Evolutionary conservation across 1,140 invertebrate genomes (phyloP).

Genomic region (Aphidius gifuensis): DNA sequence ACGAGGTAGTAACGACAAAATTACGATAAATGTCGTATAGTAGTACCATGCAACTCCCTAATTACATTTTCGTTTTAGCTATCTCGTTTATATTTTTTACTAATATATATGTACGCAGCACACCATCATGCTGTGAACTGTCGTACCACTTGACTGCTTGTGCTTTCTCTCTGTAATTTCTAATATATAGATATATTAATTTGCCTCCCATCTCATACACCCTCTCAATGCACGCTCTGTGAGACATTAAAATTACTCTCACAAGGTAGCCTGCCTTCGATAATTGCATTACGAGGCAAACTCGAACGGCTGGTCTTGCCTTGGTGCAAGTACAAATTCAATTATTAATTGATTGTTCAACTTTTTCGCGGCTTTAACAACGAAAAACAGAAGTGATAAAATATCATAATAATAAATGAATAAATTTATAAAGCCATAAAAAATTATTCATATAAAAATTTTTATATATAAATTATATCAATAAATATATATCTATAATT

Average conservation of each 20-base stretch:
- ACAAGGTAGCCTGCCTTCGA: slow-evolving; percentile 15
- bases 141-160: too few species aligned
- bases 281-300: slow-evolving; percentile 18
- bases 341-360: neutral
- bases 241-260: slow-evolving; percentile 21
- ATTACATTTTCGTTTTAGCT: neutral
- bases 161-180: too few species aligned
- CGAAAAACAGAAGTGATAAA: too few species aligned
- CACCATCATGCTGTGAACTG: too few species aligned
- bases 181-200: too few species aligned
- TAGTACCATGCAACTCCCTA: neutral
- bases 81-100: too few species aligned
- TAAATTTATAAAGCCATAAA: too few species aligned
- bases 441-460: too few species aligned
- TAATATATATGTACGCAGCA: too few species aligned
- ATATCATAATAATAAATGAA: too few species aligned
- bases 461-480: too few species aligned
- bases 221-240: slow-evolving; percentile 1
- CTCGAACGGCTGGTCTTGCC: neutral
- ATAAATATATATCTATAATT: too few species aligned
- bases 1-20: slow-evolving; percentile 5
- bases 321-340: neutral
- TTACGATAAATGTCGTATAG: slow-evolving; percentile 5
- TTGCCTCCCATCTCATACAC: neutral
- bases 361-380: neutral